Percentiles rank a stretch among this genome's conserved stretches.
Evolutionary conservation across 2,888 invertebrate species (phyloP).

Genomic region (Malthinus flaveolus): DNA sequence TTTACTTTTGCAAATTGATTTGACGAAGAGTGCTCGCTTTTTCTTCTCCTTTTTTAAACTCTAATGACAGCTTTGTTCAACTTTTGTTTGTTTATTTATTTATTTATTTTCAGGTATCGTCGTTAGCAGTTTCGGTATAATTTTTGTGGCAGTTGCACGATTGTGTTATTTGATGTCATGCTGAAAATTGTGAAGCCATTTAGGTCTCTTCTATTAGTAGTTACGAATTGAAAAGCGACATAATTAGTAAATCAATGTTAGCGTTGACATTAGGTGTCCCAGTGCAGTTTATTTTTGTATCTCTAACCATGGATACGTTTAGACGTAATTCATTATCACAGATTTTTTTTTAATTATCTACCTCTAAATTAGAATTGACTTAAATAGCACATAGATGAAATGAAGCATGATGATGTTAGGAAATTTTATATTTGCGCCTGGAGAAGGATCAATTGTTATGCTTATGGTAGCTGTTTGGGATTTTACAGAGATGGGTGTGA

Average conservation of each 20-base stretch:
- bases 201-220: too few species aligned
- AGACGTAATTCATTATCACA: too few species aligned
- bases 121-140: background rate
- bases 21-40: background rate
- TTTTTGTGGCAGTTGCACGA: conserved; percentile 6
- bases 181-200: background rate
- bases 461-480: conserved; percentile 6
- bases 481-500: conserved; percentile 56
- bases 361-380: too few species aligned
- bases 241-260: too few species aligned
- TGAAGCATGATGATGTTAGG: too few species aligned
- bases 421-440: too few species aligned
- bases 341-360: too few species aligned
- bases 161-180: conserved; percentile 6
- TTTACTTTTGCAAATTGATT: conserved; percentile 3
- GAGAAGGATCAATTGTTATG: conserved; percentile 23
- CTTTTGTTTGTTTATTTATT: conserved; percentile 2
- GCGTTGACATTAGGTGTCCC: too few species aligned
- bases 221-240: too few species aligned
- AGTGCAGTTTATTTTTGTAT: too few species aligned
- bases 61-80: background rate
- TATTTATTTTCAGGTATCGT: conserved; percentile 1
- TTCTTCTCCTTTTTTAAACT: background rate
- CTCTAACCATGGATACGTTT: too few species aligned
- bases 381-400: too few species aligned